These are phyloP conservation scores for Drosophila multiciliata DNA, from an alignment of 2,888 invertebrate genomes.

Conservation along the genomic window DNA sequence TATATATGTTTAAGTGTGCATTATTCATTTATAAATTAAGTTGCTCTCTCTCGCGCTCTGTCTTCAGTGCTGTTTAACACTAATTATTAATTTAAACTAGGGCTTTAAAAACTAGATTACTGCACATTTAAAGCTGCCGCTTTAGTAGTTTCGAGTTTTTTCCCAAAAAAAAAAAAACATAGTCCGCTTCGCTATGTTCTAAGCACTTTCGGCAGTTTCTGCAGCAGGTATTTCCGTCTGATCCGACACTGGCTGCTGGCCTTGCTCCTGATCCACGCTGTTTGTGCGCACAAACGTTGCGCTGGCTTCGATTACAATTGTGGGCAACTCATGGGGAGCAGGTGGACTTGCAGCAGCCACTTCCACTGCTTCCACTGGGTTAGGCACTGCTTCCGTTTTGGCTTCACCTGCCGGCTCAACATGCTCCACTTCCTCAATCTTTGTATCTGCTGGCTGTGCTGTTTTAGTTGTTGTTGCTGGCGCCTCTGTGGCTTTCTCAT, in stretches of 20 bases:
- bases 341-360: constrained; percentile 10
- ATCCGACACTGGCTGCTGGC: background rate
- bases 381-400: constrained; percentile 27
- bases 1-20: constrained; percentile 42
- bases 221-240: constrained; percentile 13
- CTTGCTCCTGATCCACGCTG: constrained; percentile 46
- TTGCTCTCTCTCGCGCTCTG: constrained; percentile 55
- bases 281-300: constrained; percentile 68
- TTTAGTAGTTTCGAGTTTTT: constrained; percentile 76
- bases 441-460: constrained; percentile 14
- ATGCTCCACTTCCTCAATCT: constrained; percentile 11
- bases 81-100: constrained; percentile 75
- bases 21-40: constrained; percentile 49
- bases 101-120: constrained; percentile 72
- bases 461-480: constrained; percentile 10
- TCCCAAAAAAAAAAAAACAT: constrained; percentile 6
- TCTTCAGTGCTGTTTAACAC: constrained; percentile 75
- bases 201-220: constrained; percentile 38
- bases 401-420: constrained; percentile 31
- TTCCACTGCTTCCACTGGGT: constrained; percentile 13
- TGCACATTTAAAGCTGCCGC: constrained; percentile 81
- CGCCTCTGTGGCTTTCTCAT: background rate
- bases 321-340: constrained; percentile 57
- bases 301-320: constrained; percentile 75
- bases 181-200: background rate